A percentile compares a stretch with the other conserved stretches of the same genome.
These are phyloP conservation scores for Drosophila parvula DNA, from an alignment of 1,140 invertebrate genomes.

Conservation along the genomic window DNA sequence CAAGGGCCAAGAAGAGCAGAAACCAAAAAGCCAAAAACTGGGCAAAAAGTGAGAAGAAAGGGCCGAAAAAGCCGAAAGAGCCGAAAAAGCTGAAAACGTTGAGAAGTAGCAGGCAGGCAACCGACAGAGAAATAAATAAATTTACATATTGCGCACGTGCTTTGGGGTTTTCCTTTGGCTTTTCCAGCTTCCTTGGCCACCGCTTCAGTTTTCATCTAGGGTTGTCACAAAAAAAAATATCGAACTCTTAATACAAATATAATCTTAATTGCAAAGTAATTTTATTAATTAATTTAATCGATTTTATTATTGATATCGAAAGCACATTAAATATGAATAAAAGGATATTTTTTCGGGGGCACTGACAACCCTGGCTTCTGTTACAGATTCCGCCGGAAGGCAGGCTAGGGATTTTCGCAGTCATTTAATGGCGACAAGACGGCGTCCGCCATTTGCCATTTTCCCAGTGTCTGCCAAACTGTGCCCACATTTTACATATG, in stretches of 20 bases:
- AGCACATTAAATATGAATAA: neutral
- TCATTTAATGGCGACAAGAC: slow-evolving; percentile 53
- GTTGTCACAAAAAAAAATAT: slow-evolving; percentile 1
- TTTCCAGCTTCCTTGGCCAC: slow-evolving; percentile 9
- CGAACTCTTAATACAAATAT: neutral
- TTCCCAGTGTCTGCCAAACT: slow-evolving; percentile 41
- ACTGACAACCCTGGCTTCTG: slow-evolving; percentile 11
- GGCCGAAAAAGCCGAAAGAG: slow-evolving; percentile 7
- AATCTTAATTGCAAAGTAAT: neutral
- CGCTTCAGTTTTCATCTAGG: neutral
- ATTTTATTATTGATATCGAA: neutral
- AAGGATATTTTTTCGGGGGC: neutral
- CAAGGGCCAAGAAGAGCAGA: slow-evolving; percentile 58
- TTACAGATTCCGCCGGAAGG: neutral
- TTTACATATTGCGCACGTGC: slow-evolving; percentile 80
- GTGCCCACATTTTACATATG: slow-evolving; percentile 54
- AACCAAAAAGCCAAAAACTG: slow-evolving; percentile 62
- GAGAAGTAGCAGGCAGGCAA: neutral
- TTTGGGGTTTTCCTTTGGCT: slow-evolving; percentile 46
- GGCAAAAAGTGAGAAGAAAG: slow-evolving; percentile 34
- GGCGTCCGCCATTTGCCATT: slow-evolving; percentile 13
- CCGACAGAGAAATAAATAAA: slow-evolving; percentile 41
- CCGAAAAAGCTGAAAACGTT: neutral
- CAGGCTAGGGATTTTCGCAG: slow-evolving; percentile 15
- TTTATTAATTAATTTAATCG: neutral